Base-by-base conservation (phyloP, 2,113 vertebrate species). In the Corydoras sp. region DNA sequence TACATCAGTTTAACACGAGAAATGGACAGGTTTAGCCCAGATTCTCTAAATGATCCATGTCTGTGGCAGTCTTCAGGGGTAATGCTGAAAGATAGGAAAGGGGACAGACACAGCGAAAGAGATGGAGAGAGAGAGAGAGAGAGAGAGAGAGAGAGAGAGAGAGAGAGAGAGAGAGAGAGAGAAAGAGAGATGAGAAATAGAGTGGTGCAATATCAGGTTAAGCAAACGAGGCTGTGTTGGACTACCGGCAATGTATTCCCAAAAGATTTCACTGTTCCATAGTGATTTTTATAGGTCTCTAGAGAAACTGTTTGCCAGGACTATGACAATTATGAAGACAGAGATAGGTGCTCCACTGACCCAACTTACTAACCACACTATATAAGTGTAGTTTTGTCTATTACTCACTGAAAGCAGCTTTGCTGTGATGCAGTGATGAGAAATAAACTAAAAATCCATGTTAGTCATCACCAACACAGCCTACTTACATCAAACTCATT, bases 41-140 rank as follows among this genome's bases (percentile, higher is more conserved):
- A 72, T 76, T 75, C 62, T 74, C 74, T 79, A 79, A 79, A 79
- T 79, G 77, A 76, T 79, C 77, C 77, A 72, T 73, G 70, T 79
- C 65, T 76, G 66, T 69, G 66, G 58, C 48, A 68, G 65, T 72
- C 69, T 63, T 69, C 67, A 31, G 43, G 69, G 73, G 73, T 43
- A 75, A 68, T 65, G 67, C 35, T 31, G 43, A 10, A 53, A 78
- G 67, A 67, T 43, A 62, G 32, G 15, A 56, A 53, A n/a, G 10
- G 43, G 70, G 62, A 59, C 9, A 51, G 55, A 32, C 50, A 56
- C 50, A 43, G 55, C 3, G 49, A 68, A 62, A 43, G 35, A 24
- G 18, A 24, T 1, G 2, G 18, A 24, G 43, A 10, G 53, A 78
- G 67, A 67, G 18, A 62, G 32, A 12, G 55, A 53, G 11, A 6